Base-by-base conservation (phyloP, 1,140 invertebrate genomes). In the Lineus longissimus region DNA sequence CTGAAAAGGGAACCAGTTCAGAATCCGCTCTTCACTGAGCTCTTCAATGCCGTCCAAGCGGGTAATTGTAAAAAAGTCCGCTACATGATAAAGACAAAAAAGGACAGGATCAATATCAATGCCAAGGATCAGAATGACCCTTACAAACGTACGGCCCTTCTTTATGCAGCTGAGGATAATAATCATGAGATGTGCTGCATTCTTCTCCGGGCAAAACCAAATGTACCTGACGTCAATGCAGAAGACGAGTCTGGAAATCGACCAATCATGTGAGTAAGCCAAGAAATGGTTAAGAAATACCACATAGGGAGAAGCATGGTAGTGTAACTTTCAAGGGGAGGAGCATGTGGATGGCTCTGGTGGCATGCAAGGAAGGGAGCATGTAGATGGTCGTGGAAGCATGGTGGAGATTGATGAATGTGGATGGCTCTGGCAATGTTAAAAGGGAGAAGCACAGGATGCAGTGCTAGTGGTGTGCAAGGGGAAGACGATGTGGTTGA, bases 221-320 rank as follows among this genome's bases (percentile, higher is more conserved):
- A 63, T 55, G 62, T 62, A 47, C 65, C 71, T 30, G 73, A 75
- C 59, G 69, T 76, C 1, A 78, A 78, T 60, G 67, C 70, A 56
- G 73, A 74, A 57, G 68, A 73, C 27, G 66, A 64, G 27, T 45
- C 51, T 33, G 74, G 74, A 1, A 68, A 67, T 31, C 66, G 72
- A 64, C 68, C 76, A 41, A 73, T 76, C n/a, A 76, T 74, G 76
- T 76, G 62, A 62, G 65, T 65, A 17, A 23, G 6, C 4, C 33
- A 59, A 1, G 43, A 25, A 45, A 43, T 22, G 65, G 58, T 22
- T 47, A 17, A 15, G 15, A 17, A 13, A 17, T 11, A n/a, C n/a
- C n/a, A n/a, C n/a, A n/a, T n/a, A n/a, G n/a, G n/a, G n/a, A n/a
- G n/a, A n/a, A n/a, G n/a, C n/a, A n/a, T n/a, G n/a, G n/a, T n/a